A percentile compares a stretch with the other conserved stretches of the same genome.
Evolutionary conservation across 2,113 vertebrate species (phyloP).

Genomic region (Campylomormyrus numenius): DNA sequence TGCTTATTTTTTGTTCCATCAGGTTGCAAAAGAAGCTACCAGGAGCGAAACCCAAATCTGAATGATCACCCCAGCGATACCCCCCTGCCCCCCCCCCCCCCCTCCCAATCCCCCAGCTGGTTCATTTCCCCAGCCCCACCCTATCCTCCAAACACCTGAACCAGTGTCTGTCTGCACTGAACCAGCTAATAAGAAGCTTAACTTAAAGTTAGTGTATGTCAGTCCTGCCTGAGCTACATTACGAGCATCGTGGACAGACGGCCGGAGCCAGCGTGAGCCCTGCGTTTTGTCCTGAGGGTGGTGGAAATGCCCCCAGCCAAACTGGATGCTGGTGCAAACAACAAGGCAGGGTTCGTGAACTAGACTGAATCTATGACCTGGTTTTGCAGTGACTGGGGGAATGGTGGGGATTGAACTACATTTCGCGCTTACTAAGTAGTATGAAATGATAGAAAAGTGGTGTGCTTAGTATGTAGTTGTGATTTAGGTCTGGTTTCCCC

Average conservation of each 20-base stretch:
- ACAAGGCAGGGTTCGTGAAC: constrained; percentile 50
- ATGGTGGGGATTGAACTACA: constrained; percentile 17
- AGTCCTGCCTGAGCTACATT: constrained; percentile 57
- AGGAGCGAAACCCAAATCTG: constrained; percentile 75
- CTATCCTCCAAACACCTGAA: constrained; percentile 9
- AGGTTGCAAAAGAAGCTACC: constrained; percentile 85
- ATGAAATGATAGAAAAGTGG: constrained; percentile 12
- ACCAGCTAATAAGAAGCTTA: constrained; percentile 54
- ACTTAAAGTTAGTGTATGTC: constrained; percentile 56
- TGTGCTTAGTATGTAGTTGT: background rate
- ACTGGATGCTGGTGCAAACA: constrained; percentile 22
- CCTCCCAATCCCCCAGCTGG: constrained; percentile 16
- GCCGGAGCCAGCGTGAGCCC: constrained; percentile 18
- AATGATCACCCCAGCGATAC: constrained; percentile 52
- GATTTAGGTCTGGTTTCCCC: background rate
- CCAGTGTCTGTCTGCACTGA: constrained; percentile 51
- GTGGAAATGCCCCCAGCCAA: constrained; percentile 38
- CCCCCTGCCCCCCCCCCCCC: background rate
- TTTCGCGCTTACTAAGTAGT: constrained; percentile 27
- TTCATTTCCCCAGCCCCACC: background rate
- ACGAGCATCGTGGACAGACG: constrained; percentile 42
- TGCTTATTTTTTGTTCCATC: background rate
- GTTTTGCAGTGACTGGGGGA: constrained; percentile 34
- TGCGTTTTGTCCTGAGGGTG: background rate
- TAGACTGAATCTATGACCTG: constrained; percentile 64